Base-by-base conservation (phyloP, 2,113 vertebrate species). In the Corythoichthys haematopterus region DNA sequence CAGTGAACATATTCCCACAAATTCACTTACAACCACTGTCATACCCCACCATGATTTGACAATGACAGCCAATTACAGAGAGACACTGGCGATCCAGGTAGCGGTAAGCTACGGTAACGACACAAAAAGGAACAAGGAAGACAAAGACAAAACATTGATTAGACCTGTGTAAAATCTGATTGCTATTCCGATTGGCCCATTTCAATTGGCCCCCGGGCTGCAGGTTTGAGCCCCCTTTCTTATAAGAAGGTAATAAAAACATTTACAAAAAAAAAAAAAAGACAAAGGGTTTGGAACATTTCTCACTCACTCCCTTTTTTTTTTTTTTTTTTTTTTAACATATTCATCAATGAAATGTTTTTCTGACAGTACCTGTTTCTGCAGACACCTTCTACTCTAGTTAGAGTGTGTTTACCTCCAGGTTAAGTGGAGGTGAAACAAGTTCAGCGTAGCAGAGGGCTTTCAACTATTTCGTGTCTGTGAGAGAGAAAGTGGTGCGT, bases 21-120 rank as follows among this genome's bases (percentile, higher is more conserved):
- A 12, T 48, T 7, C 6, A 56, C 61, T 68, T 46, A 56, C 50
- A 48, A 46, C 10, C 59, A 16, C 15, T 40, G 15, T 55, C 38
- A 64, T 64, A 35, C 56, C 45, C 45, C 53, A 65, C 57, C 2
- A 48, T 33, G 71, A 67, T 75, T 67, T 80, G 63, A 80, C 69
- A 74, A 70, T 76, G 72, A 72, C 57, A 74, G 68, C 81, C 77
- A 82, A 85, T 85, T 85, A 82, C 15, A 73, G 72, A 64, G 65
- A 71, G 60, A 80, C 16, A 45, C 59, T 59, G 59, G 37, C 51
- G 64, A 47, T 52, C 47, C 4, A 56, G 52, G 43, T 28, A 59
- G 52, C 68, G 40, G 59, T 45, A 28, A 38, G 14, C 37, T 59
- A 15, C 38, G 38, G 50, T 10, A 59, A 47, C 56, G 40, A 57